Evolutionary conservation across 2,113 vertebrate genomes (phyloP).

Genomic region (Periophthalmus modestus): DNA sequence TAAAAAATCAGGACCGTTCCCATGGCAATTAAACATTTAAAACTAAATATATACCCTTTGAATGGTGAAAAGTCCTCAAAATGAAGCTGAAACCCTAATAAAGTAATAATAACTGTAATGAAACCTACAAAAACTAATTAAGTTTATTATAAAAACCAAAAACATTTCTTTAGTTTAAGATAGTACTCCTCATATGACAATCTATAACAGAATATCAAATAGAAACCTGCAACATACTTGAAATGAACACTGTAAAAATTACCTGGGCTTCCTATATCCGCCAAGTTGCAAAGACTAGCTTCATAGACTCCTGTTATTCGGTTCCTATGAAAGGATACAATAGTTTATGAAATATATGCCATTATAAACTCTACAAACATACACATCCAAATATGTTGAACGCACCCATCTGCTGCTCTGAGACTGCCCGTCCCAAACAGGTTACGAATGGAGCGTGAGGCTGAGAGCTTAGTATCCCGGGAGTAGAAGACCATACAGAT

Average conservation of each 20-base stretch:
- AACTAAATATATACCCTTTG: no score
- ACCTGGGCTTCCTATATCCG: slow-evolving; percentile 94
- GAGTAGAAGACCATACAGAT: slow-evolving; percentile 99
- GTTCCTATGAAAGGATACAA: slow-evolving; percentile 78
- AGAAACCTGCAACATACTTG: background rate
- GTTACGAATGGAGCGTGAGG: slow-evolving; percentile 92
- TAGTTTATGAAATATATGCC: background rate
- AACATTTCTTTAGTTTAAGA: no score
- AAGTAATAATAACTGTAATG: no score
- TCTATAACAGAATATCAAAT: background rate
- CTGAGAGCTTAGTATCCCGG: slow-evolving; percentile 91
- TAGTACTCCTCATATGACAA: no score
- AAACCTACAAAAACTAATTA: no score
- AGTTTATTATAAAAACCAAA: no score
- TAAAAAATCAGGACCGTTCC: no score
- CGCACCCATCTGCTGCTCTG: slow-evolving; percentile 89
- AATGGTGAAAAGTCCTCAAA: no score
- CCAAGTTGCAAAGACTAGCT: slow-evolving; percentile 89
- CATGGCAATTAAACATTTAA: no score
- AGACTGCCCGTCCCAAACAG: slow-evolving; percentile 91
- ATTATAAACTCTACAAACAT: background rate
- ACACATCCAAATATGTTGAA: background rate
- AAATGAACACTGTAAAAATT: slow-evolving; percentile 2
- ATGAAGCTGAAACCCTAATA: no score
- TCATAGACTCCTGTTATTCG: slow-evolving; percentile 94